Conservation (phyloP, 2,113 vertebrate genomes). For the Phoenicopterus ruber region DNA sequence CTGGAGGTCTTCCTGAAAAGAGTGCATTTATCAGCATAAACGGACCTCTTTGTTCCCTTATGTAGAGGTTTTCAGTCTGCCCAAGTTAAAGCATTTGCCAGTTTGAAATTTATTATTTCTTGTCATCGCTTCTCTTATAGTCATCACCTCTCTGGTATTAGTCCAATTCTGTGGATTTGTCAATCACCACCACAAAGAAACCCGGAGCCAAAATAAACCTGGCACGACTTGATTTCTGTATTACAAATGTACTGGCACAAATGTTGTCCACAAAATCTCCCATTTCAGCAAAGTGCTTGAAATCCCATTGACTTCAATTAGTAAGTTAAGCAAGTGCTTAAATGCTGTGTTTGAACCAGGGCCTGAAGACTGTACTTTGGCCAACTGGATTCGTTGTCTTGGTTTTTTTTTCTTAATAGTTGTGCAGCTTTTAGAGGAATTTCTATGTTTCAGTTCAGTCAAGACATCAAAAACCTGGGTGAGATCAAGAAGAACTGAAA, state of each 20-base stretch:
- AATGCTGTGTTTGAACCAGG: not conserved
- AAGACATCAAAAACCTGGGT: not conserved
- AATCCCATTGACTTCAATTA: constrained; percentile 53
- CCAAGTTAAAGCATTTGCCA: not conserved
- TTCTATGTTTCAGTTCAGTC: not conserved
- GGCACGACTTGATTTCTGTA: constrained; percentile 25
- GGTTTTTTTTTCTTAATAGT: not conserved
- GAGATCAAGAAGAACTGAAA: not conserved
- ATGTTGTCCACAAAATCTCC: constrained; percentile 10
- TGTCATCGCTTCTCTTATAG: constrained; percentile 43
- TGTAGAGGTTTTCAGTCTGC: not conserved
- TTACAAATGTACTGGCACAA: constrained; percentile 52
- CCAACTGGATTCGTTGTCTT: not conserved
- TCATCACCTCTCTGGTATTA: constrained; percentile 51
- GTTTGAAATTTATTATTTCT: constrained; percentile 53
- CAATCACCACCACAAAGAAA: constrained; percentile 59
- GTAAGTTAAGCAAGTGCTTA: constrained; percentile 48
- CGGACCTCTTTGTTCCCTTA: not conserved
- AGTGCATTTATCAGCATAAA: constrained; percentile 52
- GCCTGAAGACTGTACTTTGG: not conserved
- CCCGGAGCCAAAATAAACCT: constrained; percentile 53
- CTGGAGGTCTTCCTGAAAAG: constrained; percentile 50
- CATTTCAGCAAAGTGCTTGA: constrained; percentile 51
- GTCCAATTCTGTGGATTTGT: constrained; percentile 60
- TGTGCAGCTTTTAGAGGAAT: not conserved